phyloP scores from a whole-genome alignment of 2,797 vertebrate genomes.

The Bradypodion pumilum region DNA sequence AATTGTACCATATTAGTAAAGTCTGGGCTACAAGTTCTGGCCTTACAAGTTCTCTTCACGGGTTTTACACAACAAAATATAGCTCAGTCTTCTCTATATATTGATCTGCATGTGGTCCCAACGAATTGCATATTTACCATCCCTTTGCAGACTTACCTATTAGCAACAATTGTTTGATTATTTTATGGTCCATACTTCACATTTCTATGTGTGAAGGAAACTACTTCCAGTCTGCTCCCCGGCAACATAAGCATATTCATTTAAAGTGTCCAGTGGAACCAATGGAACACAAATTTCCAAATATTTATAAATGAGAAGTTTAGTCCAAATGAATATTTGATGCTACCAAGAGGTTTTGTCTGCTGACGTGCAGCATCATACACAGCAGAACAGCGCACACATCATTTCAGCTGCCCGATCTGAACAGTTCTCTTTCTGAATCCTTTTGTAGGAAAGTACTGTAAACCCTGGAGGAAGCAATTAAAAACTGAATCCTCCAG shows the following conservation, averaged over 20 bases:
- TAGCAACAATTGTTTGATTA: neutral
- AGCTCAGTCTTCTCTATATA: neutral
- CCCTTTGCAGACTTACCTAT: neutral
- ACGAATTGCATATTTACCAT: neutral
- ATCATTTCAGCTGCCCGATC: slow-evolving; percentile 45
- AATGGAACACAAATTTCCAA: slow-evolving; percentile 47
- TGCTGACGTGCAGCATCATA: slow-evolving; percentile 56
- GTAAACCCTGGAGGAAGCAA: slow-evolving; percentile 37
- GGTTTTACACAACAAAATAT: neutral
- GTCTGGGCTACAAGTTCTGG: neutral
- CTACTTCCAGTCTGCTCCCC: slow-evolving; percentile 24
- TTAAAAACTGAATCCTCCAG: slow-evolving; percentile 25
- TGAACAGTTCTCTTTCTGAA: slow-evolving; percentile 35
- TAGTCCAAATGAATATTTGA: slow-evolving; percentile 61
- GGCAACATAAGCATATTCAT: slow-evolving; percentile 45
- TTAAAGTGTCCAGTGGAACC: neutral
- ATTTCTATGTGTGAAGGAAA: neutral
- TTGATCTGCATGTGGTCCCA: too few species aligned
- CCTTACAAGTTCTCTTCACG: neutral
- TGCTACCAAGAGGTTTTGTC: slow-evolving; percentile 63
- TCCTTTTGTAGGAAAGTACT: too few species aligned
- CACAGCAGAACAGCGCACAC: slow-evolving; percentile 42
- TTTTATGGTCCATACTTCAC: neutral
- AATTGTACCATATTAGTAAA: too few species aligned
- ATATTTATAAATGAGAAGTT: slow-evolving; percentile 56